Evolutionary conservation across 2,797 vertebrate genomes (phyloP).

Genomic region (Rhynchonycteris naso): DNA sequence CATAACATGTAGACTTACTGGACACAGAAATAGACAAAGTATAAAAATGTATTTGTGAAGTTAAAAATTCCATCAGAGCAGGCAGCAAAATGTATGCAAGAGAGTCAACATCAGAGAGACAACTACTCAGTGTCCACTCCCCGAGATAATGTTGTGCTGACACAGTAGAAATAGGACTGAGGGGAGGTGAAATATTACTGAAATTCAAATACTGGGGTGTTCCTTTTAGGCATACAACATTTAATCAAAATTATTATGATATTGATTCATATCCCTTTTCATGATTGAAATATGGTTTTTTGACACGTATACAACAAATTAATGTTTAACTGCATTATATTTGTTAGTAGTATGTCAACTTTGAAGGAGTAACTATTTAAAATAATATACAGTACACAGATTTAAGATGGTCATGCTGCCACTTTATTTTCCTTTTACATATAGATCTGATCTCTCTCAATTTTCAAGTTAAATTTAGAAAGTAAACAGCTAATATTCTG

Average conservation of each 20-base stretch:
- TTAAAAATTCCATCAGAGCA: slow-evolving; percentile 70
- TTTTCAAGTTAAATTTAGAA: slow-evolving; percentile 73
- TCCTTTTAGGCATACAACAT: slow-evolving; percentile 11
- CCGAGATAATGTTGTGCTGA: slow-evolving; percentile 52
- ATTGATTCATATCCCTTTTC: slow-evolving; percentile 45
- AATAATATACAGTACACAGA: slow-evolving; percentile 48
- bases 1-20: slow-evolving; percentile 44
- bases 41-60: slow-evolving; percentile 51
- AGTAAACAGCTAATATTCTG: slow-evolving; percentile 70
- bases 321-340: slow-evolving; percentile 51
- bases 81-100: slow-evolving; percentile 47
- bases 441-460: slow-evolving; percentile 68
- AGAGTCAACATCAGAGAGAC: slow-evolving; percentile 18
- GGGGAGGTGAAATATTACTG: slow-evolving; percentile 45
- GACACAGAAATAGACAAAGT: slow-evolving; percentile 58
- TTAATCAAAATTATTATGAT: slow-evolving; percentile 56
- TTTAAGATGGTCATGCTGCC: slow-evolving; percentile 46
- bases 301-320: slow-evolving; percentile 53
- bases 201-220: slow-evolving; percentile 45
- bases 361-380: slow-evolving; percentile 54
- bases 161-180: not conserved
- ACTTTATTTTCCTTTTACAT: slow-evolving; percentile 69
- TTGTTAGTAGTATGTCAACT: slow-evolving; percentile 44
- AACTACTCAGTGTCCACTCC: not conserved
- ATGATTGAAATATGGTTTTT: slow-evolving; percentile 50